These are phyloP conservation scores for Caenorhabditis wallacei DNA, from an alignment of 2,888 invertebrate genomes.

Conservation along the genomic window DNA sequence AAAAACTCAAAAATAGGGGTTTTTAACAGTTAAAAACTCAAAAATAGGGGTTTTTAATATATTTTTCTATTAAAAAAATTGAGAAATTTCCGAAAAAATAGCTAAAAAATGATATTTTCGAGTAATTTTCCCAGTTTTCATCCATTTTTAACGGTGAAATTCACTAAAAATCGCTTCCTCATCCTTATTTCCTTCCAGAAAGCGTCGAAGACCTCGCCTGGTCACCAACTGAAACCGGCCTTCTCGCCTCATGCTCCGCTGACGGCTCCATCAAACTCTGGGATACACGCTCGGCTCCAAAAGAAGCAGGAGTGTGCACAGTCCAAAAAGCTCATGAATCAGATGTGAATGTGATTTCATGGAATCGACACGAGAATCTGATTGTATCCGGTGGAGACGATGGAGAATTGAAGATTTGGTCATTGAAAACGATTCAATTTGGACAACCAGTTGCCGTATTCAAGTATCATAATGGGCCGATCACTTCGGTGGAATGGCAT, in stretches of 20 bases:
- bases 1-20: too few species aligned
- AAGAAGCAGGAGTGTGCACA: conserved; percentile 94
- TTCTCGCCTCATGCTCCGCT: conserved; percentile 86
- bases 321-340: conserved; percentile 91
- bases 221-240: conserved; percentile 95
- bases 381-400: conserved; percentile 98
- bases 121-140: too few species aligned
- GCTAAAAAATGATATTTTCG: too few species aligned
- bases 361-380: conserved; percentile 89
- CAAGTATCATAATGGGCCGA: conserved; percentile 94
- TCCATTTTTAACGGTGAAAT: too few species aligned
- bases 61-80: too few species aligned
- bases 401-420: conserved; percentile 95
- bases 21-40: too few species aligned
- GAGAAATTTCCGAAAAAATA: too few species aligned
- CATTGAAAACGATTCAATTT: conserved; percentile 90
- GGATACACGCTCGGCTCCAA: conserved; percentile 93
- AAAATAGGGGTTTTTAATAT: too few species aligned
- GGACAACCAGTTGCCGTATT: conserved; percentile 92
- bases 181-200: conserved; percentile 84
- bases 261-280: conserved; percentile 91
- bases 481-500: conserved; percentile 98
- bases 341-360: conserved; percentile 97
- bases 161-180: too few species aligned
- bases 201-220: conserved; percentile 98